A percentile compares a stretch with the other conserved stretches of the same genome.
phyloP scores from a whole-genome alignment of 2,797 vertebrate species.

The Hippoglossus hippoglossus region DNA sequence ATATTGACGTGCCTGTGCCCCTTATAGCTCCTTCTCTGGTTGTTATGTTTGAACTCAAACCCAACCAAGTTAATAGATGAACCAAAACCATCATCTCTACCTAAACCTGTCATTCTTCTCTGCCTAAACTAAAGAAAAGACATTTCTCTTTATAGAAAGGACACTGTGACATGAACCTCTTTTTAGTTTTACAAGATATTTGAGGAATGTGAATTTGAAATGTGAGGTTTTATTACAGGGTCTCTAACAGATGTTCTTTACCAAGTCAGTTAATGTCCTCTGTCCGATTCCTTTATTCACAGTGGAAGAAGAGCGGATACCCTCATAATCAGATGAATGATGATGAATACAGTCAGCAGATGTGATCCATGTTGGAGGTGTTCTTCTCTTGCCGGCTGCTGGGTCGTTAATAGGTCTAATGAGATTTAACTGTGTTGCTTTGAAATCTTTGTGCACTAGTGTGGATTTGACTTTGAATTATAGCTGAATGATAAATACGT shows the following conservation, averaged over 20 bases:
- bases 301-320: conserved; percentile 3
- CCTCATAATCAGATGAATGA: conserved; percentile 31
- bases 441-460: not conserved
- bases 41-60: too few relatives aligned
- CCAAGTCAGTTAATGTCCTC: conserved; percentile 16
- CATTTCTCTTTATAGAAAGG: not conserved
- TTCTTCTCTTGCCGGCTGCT: conserved; percentile 11
- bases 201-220: conserved; percentile 4
- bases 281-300: conserved; percentile 25
- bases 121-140: too few relatives aligned
- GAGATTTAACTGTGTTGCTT: conserved; percentile 9
- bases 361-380: conserved; percentile 28
- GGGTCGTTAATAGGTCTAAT: conserved; percentile 9
- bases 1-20: too few relatives aligned
- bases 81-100: not conserved
- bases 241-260: conserved; percentile 28
- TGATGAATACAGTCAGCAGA: conserved; percentile 36
- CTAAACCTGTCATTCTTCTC: too few relatives aligned
- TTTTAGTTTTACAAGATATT: not conserved
- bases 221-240: conserved; percentile 12
- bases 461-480: conserved; percentile 3
- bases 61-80: too few relatives aligned
- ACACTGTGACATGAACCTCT: not conserved
- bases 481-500: too few relatives aligned
- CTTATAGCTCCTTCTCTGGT: too few relatives aligned